These are phyloP conservation scores for Microplitis manilae DNA, from an alignment of 2,888 invertebrate species.

Conservation along the genomic window DNA sequence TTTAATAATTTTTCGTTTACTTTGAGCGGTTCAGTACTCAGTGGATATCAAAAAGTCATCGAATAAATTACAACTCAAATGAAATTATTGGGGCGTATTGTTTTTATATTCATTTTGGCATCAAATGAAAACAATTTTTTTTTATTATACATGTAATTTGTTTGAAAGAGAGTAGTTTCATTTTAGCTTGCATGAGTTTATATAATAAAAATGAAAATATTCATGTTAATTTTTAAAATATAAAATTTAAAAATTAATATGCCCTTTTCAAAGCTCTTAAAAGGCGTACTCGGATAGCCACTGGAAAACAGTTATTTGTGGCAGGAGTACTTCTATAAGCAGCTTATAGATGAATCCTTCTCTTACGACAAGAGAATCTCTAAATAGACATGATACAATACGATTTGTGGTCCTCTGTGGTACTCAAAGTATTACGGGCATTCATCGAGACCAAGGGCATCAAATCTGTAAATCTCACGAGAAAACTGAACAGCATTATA, in stretches of 20 bases:
- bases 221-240: no score
- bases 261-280: background rate
- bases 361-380: background rate
- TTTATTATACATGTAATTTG: background rate
- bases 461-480: constrained; percentile 34
- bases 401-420: constrained; percentile 2
- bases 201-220: no score
- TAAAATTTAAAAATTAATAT: no score
- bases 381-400: background rate
- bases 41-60: background rate
- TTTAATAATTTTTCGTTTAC: background rate
- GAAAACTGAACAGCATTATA: constrained; percentile 36
- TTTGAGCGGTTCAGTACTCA: background rate
- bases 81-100: background rate
- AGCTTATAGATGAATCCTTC: constrained; percentile 28
- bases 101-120: background rate
- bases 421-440: background rate
- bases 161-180: no score
- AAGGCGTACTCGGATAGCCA: background rate
- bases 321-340: constrained; percentile 13
- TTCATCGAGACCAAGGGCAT: constrained; percentile 3
- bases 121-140: background rate
- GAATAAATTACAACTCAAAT: background rate
- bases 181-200: no score
- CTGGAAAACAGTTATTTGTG: background rate